phyloP scores from a whole-genome alignment of 92 coral and sea anemone species.

The Parazoanthus atlanticus region DNA sequence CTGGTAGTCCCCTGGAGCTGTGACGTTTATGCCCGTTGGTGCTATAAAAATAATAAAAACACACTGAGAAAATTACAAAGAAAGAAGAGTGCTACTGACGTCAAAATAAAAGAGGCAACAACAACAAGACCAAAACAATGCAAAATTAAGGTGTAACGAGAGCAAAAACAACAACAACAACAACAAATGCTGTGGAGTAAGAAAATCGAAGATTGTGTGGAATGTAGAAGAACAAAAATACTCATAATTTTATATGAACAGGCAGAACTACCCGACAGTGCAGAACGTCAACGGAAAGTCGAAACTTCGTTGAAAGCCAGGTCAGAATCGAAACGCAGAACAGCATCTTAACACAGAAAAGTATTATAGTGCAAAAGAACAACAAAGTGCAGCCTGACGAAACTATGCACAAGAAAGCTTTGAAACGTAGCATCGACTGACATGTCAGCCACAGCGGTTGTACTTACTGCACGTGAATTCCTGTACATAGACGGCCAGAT shows the following conservation, averaged over 20 bases:
- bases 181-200: too few relatives aligned
- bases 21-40: constrained; percentile 76
- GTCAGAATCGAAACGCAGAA: too few relatives aligned
- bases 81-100: too few relatives aligned
- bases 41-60: constrained; percentile 56
- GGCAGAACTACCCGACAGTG: not conserved
- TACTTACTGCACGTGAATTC: constrained; percentile 94
- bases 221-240: not conserved
- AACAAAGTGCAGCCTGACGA: not conserved
- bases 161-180: too few relatives aligned
- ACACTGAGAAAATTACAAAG: not conserved
- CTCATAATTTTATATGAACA: not conserved
- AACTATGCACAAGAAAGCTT: not conserved
- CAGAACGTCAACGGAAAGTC: too few relatives aligned
- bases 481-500: constrained; percentile 66
- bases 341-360: too few relatives aligned
- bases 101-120: too few relatives aligned
- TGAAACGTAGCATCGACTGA: not conserved
- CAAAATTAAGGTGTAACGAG: too few relatives aligned
- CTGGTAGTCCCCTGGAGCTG: constrained; percentile 88
- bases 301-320: too few relatives aligned
- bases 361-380: not conserved
- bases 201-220: too few relatives aligned
- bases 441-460: not conserved
- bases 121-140: too few relatives aligned